Evolutionary conservation across 2,797 vertebrate genomes (phyloP).

Genomic region (Takifugu ocellatus): DNA sequence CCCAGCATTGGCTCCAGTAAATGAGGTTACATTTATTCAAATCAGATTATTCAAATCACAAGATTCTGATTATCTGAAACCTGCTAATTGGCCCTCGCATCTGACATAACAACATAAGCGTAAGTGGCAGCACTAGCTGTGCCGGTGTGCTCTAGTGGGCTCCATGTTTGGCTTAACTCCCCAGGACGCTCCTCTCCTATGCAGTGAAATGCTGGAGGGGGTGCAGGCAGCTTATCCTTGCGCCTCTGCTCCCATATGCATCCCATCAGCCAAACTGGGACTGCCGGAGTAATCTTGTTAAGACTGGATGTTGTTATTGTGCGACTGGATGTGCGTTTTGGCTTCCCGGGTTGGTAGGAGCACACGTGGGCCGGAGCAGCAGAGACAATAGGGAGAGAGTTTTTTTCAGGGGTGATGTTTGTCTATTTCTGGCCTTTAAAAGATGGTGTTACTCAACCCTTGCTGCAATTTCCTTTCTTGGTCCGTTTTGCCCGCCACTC

Average conservation of each 20-base stretch:
- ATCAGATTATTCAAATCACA: slow-evolving; percentile 72
- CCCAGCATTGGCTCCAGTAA: slow-evolving; percentile 45
- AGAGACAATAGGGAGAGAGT: slow-evolving; percentile 63
- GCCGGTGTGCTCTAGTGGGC: slow-evolving; percentile 51
- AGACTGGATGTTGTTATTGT: slow-evolving; percentile 76
- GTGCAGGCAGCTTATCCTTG: slow-evolving; percentile 64
- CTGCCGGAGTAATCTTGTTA: slow-evolving; percentile 75
- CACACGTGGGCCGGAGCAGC: slow-evolving; percentile 62
- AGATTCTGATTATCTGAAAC: slow-evolving; percentile 75
- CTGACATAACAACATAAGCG: slow-evolving; percentile 50
- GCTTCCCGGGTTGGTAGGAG: slow-evolving; percentile 60
- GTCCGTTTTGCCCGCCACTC: slow-evolving; percentile 10
- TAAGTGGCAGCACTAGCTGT: slow-evolving; percentile 16
- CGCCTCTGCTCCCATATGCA: slow-evolving; percentile 51
- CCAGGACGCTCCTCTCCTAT: slow-evolving; percentile 55
- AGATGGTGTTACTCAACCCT: slow-evolving; percentile 46
- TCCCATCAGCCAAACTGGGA: slow-evolving; percentile 72
- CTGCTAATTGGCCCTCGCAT: slow-evolving; percentile 69
- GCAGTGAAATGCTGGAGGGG: slow-evolving; percentile 56
- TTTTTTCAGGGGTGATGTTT: slow-evolving; percentile 31
- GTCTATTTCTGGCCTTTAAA: slow-evolving; percentile 67
- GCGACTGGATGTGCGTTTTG: slow-evolving; percentile 66
- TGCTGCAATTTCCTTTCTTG: slow-evolving; percentile 4
- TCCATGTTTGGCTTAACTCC: slow-evolving; percentile 59
- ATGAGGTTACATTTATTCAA: slow-evolving; percentile 65